Base-by-base conservation (phyloP, 2,888 invertebrate genomes). In the Spialia ferax region DNA sequence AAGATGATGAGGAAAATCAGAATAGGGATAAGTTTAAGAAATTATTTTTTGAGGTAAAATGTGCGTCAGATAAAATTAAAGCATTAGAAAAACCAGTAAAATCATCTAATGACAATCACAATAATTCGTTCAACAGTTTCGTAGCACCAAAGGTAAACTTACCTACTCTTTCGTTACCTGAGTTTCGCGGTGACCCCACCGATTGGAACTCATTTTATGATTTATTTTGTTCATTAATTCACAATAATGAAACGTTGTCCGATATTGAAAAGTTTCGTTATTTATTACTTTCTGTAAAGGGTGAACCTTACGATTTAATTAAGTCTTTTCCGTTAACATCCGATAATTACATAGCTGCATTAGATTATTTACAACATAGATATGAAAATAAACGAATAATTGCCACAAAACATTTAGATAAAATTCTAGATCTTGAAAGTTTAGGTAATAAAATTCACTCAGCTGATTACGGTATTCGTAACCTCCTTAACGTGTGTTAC, bases 391-490 rank as follows among this genome's bases (percentile, higher is more conserved):
- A 55, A 18, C 26, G 32, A 55, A 18, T 55, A 10, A 32, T 55
- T 29, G 32, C 55, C 18, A 55, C 55, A 29, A 55, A 55, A 20
- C 55, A 57, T 23, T 57, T 57, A 22, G 57, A 57, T 57, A 35
- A 42, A 20, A 57, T 57, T 18, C 32, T 57, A 7, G 57, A 57
- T 57, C 11, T 57, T 13, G 38, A 57, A 57, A 38, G 38, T 1
- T 20, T 57, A 20, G 29, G 32, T n/a, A 22, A 11, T 35, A 42
- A 57, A 57, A 57, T 13, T n/a, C 35, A 57, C n/a, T 57, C 32
- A 55, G 1, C 23, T n/a, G 54, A 54, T n/a, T 13, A 26, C n/a
- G 35, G 35, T 57, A 35, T 57, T 35, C 56, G 57, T 11, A 57
- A 57, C n/a, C 4, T 38, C 1, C 20, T 57, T 7, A 57, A 57